A percentile compares a stretch with the other conserved stretches of the same genome.
Evolutionary conservation across 2,888 invertebrate species (phyloP).

Genomic region (Leucozona laternaria): DNA sequence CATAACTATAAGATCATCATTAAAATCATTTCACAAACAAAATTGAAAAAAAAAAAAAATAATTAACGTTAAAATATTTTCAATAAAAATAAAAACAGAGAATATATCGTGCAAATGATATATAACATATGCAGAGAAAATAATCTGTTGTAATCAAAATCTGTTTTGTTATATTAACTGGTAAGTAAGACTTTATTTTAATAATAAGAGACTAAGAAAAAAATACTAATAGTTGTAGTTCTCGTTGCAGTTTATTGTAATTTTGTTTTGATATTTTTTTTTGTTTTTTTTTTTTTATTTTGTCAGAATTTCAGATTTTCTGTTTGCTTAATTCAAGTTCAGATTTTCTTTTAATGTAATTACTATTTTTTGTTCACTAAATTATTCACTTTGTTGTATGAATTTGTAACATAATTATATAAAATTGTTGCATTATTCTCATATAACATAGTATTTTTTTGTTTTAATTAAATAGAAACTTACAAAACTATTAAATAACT

Average conservation of each 20-base stretch:
- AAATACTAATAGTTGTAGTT: constrained; percentile 44
- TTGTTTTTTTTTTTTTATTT: constrained; percentile 15
- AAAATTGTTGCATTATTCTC: constrained; percentile 68
- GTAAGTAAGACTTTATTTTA: constrained; percentile 19
- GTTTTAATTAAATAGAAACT: constrained; percentile 73
- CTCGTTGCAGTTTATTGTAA: constrained; percentile 63
- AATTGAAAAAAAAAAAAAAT: constrained; percentile 43
- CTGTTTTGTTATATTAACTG: constrained; percentile 14
- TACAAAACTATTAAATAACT: constrained; percentile 76
- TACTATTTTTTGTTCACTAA: constrained; percentile 36
- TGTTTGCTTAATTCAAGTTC: constrained; percentile 44
- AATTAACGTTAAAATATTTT: constrained; percentile 14
- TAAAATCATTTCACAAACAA: constrained; percentile 57
- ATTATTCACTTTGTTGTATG: constrained; percentile 66
- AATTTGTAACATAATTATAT: constrained; percentile 55
- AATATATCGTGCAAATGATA: constrained; percentile 42
- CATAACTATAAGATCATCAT: constrained; percentile 56
- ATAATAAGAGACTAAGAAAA: constrained; percentile 26
- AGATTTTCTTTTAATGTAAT: constrained; percentile 5
- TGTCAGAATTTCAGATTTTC: constrained; percentile 58
- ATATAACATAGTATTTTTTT: constrained; percentile 53
- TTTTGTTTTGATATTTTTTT: constrained; percentile 26
- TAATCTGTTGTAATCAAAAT: constrained; percentile 26
- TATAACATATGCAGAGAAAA: constrained; percentile 38
- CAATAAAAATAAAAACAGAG: constrained; percentile 26